Evolutionary conservation across 2,113 vertebrate species (phyloP), one percentile per base, ranked within the genome.

Genomic region (Pluvianellus socialis): DNA sequence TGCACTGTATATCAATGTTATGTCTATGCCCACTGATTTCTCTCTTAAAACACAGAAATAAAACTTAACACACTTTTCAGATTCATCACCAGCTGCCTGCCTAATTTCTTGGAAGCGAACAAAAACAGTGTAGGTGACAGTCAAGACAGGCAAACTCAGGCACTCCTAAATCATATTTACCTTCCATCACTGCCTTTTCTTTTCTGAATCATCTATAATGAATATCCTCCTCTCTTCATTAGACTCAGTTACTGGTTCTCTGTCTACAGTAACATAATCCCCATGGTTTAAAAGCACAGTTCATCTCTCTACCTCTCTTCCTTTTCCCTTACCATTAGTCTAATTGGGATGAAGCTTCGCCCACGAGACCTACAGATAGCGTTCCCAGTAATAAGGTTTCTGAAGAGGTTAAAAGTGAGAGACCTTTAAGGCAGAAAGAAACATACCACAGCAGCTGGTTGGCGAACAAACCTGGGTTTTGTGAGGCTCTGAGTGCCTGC

Each of bases 141-240:
- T 55, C 72, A 81, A 92, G 73, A 77, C 26, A 55, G 40, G 33
- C n/a, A 90, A 95, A 76, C 50, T 73, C 76, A 92, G 53, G 61
- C 53, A 59, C 12, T 86, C 12, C 12, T 32, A 95, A 97, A 94
- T 63, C 38, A 15, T 83, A 80, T 92, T 92, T 93, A 66, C 59
- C 44, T 86, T 88, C 62, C 55, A 73, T 73, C 68, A 83, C 56
- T 52, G 79, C 59, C 75, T 88, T 80, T 63, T 87, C 53, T 77
- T 70, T 90, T 91, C 88, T 75, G 79, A 94, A 91, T 96, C 88
- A 92, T 91, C 63, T 77, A 47, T 92, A 96, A 94, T 95, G 67
- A 88, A 92, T 80, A 94, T 33, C 72, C 20, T 87, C 9, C 61
- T 84, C 55, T 86, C 53, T 80, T 84, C 47, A 86, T 62, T 74